Percentiles rank a stretch among this genome's conserved stretches.
These are phyloP conservation scores for Chiridota heheva DNA, from an alignment of 35 echinoderm and acorn worm genomes.

Conservation along the genomic window DNA sequence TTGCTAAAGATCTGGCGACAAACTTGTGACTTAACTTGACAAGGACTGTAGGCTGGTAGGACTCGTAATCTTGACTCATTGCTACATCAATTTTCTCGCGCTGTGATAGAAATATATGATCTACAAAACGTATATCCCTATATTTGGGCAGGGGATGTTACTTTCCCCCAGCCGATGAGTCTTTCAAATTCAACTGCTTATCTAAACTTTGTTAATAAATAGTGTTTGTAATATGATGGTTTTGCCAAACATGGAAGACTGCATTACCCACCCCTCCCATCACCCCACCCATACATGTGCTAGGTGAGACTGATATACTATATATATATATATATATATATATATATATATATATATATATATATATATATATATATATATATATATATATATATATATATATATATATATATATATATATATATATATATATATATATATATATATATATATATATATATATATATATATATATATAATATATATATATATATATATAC, in stretches of 20 bases:
- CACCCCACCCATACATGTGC: not conserved
- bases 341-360: conserved; percentile 29
- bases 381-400: conserved; percentile 29
- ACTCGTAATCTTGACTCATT: too few species aligned
- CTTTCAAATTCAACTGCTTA: too few species aligned
- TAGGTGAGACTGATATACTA: not conserved
- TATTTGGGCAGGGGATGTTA: too few species aligned
- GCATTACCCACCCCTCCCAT: not conserved
- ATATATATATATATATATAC: conserved; percentile 22
- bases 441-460: conserved; percentile 29
- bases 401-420: conserved; percentile 29
- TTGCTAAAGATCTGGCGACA: too few species aligned
- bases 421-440: conserved; percentile 29
- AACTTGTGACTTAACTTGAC: too few species aligned
- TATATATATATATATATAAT: conserved; percentile 19
- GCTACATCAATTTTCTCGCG: too few species aligned
- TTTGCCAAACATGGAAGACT: not conserved
- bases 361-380: conserved; percentile 29
- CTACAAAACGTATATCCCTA: too few species aligned
- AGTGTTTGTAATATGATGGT: conserved; percentile 22
- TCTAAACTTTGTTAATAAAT: not conserved
- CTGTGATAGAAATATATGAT: too few species aligned
- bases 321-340: conserved; percentile 26
- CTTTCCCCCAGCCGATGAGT: too few species aligned
- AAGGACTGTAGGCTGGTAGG: too few species aligned